Evolutionary conservation across 1,140 invertebrate genomes (phyloP), one percentile per base, ranked within the genome.

Genomic region (Brachionus plicatilis): DNA sequence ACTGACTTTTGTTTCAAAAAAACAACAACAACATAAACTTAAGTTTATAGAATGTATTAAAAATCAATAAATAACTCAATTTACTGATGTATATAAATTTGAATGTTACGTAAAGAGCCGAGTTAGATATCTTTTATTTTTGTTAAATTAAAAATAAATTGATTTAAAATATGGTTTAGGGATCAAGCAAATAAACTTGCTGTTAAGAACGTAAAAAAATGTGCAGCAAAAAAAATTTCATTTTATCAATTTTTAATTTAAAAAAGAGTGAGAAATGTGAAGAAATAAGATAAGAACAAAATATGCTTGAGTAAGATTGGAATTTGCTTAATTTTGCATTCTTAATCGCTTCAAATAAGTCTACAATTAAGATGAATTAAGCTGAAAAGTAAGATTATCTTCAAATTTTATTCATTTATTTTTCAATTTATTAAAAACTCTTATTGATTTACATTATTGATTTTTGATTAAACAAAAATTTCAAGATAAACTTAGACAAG

Each of bases 361-460:
- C n/a, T 60, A 27, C 20, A 60, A 60, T 60, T 60, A 60, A 60
- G 53, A 60, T 24, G 53, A 60, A 60, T 60, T 60, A 60, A 60
- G 53, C 20, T 24, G 20, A 60, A 53, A 60, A 60, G 53, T 60
- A 60, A 60, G 53, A 60, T 60, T 60, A 60, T 60, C 53, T 60
- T 60, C 53, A 60, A 60, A 60, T 60, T 60, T 60, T 60, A 60
- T 60, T 60, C 53, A 60, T 60, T 60, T 60, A 60, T 60, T 60
- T 60, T 60, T 5, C 53, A 60, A 60, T 60, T 60, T 60, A 60
- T 60, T 60, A 60, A 24, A 24, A 60, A 60, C 53, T 60, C 53
- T 60, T 60, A 60, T 60, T 60, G 53, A 60, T 60, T 60, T 60
- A 60, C 53, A 60, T 60, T 60, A 60, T 60, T 60, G 53, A 60